Percentiles rank a stretch among this genome's conserved stretches.
Conservation (phyloP, 2,113 vertebrate species). For the Martes martes region DNA sequence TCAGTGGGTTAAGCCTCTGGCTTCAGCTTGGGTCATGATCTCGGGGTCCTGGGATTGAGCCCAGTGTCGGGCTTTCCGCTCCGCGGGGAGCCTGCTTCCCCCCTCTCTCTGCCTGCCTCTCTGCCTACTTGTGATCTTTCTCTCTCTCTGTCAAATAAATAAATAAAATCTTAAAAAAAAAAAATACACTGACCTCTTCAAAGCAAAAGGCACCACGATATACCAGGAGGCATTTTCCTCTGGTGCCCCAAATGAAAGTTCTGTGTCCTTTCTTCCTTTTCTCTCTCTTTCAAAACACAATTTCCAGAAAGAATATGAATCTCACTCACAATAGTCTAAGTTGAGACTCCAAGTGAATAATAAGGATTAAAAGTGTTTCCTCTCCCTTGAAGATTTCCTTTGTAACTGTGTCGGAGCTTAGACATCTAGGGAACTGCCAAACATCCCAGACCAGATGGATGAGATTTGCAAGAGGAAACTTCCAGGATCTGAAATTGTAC, state of each 20-base stretch:
- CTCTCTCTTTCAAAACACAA: neutral
- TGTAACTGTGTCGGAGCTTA: neutral
- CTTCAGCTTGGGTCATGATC: too few relatives aligned
- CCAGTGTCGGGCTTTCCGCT: too few relatives aligned
- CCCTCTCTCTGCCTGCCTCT: too few relatives aligned
- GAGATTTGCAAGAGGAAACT: neutral
- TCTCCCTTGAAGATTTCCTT: neutral
- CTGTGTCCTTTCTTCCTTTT: neutral
- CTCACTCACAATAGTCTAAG: neutral
- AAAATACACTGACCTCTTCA: neutral
- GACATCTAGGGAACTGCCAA: neutral
- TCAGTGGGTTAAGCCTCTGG: too few relatives aligned
- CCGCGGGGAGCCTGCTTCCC: too few relatives aligned
- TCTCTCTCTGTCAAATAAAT: too few relatives aligned
- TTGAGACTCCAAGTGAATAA: neutral
- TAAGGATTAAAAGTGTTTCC: neutral
- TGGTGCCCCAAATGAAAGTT: neutral
- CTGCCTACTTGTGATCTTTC: too few relatives aligned
- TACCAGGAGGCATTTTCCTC: neutral
- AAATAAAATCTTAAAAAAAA: too few relatives aligned
- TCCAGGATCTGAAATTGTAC: neutral
- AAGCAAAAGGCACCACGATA: neutral
- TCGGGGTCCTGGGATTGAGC: too few relatives aligned
- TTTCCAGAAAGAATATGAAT: conserved; percentile 3
- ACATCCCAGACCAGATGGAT: neutral